Evolutionary conservation across 2,797 vertebrate genomes (phyloP), one percentile per base, ranked within the genome.

Genomic region (Astyanax mexicanus): DNA sequence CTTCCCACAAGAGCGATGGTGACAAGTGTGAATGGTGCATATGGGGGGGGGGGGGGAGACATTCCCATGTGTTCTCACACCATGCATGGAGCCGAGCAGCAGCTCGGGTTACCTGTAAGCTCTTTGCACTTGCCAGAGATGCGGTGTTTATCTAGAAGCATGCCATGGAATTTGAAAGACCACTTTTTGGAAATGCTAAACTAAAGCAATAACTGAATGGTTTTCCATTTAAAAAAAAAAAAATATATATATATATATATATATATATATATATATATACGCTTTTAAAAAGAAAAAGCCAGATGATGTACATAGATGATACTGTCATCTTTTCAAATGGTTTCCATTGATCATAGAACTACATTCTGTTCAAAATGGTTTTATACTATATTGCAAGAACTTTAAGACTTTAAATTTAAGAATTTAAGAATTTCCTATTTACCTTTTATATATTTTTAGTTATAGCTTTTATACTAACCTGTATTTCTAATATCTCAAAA

Each of bases 71-170:
- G 82, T 77, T 78, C 77, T 58, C 72, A 70, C 81, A 64, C 69
- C 62, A 27, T 60, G 45, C 38, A 21, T 25, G 54, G 37, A 35
- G 57, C 74, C 51, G 35, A 44, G n/a, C 21, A 72, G 58, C 7
- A 0, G 87, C 92, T 92, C 86, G 76, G 85, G 90, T 94, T 87
- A 88, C 81, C 54, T 80, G n/a, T 68, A 73, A 86, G 90, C 86
- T 90, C 88, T 87, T 85, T 91, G 90, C 88, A 85, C 87, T 84
- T 1, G 54, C 74, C 0, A 69, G 84, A 82, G 83, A 86, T 83
- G 77, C 71, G 11, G 58, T 88, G 89, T 91, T 93, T 92, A 88
- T 89, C 89, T 92, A 87, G 78, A 88, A 88, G 83, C 83, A 88
- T 86, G 77, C 87, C 86, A 65, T 29, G 68, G 84, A 83, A 81